phyloP scores from a whole-genome alignment of 2,113 vertebrate genomes.

The Climacteris rufus region DNA sequence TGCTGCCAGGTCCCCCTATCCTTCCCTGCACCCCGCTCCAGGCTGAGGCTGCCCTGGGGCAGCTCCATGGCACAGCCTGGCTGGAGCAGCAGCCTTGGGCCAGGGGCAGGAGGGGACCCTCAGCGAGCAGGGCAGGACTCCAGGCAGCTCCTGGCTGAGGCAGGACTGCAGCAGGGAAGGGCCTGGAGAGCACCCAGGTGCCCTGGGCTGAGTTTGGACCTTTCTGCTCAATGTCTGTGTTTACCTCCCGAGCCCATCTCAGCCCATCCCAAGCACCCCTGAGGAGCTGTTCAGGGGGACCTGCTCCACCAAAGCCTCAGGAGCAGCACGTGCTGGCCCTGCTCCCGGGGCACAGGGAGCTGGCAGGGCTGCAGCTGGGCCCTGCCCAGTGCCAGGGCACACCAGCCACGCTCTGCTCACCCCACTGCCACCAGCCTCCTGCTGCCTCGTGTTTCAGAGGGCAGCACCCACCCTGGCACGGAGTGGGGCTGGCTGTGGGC shows the following conservation, averaged over 20 bases:
- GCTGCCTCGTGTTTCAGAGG: not conserved
- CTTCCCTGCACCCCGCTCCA: fast-evolving
- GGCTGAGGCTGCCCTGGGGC: not conserved
- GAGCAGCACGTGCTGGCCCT: not conserved
- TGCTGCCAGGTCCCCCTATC: fast-evolving
- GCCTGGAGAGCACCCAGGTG: not conserved
- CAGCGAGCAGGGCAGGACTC: not conserved
- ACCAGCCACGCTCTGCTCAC: not conserved
- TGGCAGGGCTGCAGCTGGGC: not conserved
- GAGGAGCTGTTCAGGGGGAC: not conserved
- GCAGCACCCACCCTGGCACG: not conserved
- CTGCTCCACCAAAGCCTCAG: not conserved
- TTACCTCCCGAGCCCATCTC: not conserved
- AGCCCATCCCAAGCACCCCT: not conserved
- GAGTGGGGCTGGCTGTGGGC: not conserved
- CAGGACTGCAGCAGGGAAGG: not conserved
- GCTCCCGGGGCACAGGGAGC: fast-evolving
- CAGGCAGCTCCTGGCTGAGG: not conserved
- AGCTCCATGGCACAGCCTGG: not conserved
- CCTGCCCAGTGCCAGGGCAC: not conserved
- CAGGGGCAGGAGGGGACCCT: no score
- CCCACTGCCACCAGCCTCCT: not conserved
- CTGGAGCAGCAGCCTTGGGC: not conserved
- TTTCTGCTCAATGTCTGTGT: not conserved
- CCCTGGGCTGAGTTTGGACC: not conserved